A percentile compares a stretch with the other conserved stretches of the same genome.
phyloP scores from a whole-genome alignment of 2,797 vertebrate species.

The Telmatherina bonti region DNA sequence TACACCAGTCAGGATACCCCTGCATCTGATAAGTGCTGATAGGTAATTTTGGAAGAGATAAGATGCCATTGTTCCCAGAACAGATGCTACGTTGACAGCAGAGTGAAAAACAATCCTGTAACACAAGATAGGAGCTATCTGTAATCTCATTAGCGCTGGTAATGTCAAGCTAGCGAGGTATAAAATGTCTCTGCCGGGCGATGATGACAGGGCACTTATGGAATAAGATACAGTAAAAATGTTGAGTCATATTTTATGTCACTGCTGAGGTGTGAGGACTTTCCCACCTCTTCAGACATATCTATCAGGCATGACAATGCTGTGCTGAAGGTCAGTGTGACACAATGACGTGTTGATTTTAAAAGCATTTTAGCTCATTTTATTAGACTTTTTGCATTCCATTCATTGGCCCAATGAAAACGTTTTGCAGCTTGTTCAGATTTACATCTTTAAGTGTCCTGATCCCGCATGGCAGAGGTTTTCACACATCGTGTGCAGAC shows the following conservation, averaged over 20 bases:
- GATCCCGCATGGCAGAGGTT: neutral
- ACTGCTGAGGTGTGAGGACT: slow-evolving; percentile 7
- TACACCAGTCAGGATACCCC: slow-evolving; percentile 36
- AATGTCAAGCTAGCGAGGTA: slow-evolving; percentile 69
- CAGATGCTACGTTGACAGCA: slow-evolving; percentile 67
- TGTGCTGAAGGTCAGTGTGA: neutral
- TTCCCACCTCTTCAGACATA: neutral
- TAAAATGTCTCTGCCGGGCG: slow-evolving; percentile 64
- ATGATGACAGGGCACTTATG: slow-evolving; percentile 71
- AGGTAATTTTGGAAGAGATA: slow-evolving; percentile 62
- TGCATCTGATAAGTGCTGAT: slow-evolving; percentile 66
- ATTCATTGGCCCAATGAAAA: neutral
- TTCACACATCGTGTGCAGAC: neutral
- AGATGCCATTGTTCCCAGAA: slow-evolving; percentile 66
- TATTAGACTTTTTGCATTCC: neutral
- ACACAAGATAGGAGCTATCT: slow-evolving; percentile 74
- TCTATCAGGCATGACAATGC: neutral
- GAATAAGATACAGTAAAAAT: slow-evolving; percentile 63
- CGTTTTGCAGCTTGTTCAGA: neutral
- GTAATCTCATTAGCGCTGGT: slow-evolving; percentile 76
- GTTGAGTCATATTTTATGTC: slow-evolving; percentile 42
- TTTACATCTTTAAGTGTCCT: neutral
- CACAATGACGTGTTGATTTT: neutral
- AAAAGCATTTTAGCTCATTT: neutral
- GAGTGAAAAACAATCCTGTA: slow-evolving; percentile 75